These are phyloP conservation scores for Pseudobourletiella spinata DNA, from an alignment of 1,140 invertebrate genomes.

Conservation along the genomic window DNA sequence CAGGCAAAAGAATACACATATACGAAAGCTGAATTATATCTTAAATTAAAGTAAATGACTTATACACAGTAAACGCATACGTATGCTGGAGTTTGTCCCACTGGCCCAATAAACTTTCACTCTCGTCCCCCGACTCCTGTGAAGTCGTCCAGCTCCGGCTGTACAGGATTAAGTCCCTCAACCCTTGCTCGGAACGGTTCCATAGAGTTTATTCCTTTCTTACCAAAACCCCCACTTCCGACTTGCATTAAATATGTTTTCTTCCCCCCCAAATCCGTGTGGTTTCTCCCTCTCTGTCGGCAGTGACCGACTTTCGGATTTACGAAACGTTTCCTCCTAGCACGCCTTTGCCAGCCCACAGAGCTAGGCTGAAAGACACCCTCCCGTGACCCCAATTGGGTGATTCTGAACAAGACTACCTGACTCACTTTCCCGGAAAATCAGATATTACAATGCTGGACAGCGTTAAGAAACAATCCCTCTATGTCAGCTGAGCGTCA, in stretches of 20 bases:
- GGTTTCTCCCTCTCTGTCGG: not conserved
- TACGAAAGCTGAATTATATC: not conserved
- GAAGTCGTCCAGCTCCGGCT: not conserved
- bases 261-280: not conserved
- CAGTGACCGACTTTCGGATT: constrained; percentile 1
- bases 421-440: too few relatives aligned
- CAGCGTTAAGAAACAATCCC: too few relatives aligned
- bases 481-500: too few relatives aligned
- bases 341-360: too few relatives aligned
- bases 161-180: not conserved
- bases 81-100: not conserved
- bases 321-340: too few relatives aligned
- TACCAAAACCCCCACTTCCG: not conserved
- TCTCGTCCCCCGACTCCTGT: not conserved
- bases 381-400: too few relatives aligned
- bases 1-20: not conserved
- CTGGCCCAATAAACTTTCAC: constrained; percentile 3
- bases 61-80: not conserved
- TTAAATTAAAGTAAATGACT: not conserved
- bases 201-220: not conserved
- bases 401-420: too few relatives aligned
- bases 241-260: not conserved
- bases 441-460: too few relatives aligned
- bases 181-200: not conserved
- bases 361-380: too few relatives aligned